Evolutionary conservation across 92 coral and sea anemone species (phyloP).

Genomic region (Pocillopora grandis): DNA sequence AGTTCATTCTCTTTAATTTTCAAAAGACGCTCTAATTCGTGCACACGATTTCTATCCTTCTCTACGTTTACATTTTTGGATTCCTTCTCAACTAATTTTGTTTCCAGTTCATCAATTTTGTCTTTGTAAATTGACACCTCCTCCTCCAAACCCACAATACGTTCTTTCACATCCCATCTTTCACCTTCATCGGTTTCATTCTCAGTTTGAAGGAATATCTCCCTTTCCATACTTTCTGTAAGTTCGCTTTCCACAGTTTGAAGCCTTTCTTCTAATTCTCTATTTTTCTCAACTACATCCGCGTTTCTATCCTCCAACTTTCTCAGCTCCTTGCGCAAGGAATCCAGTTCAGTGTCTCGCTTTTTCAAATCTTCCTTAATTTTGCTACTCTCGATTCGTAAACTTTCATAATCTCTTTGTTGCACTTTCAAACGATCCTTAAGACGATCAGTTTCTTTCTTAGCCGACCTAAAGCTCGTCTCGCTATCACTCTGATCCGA

Average conservation of each 20-base stretch:
- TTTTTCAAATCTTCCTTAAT: slow-evolving; percentile 41
- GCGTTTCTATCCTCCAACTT: slow-evolving; percentile 56
- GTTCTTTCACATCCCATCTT: slow-evolving; percentile 51
- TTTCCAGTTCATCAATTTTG: slow-evolving; percentile 55
- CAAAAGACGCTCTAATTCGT: slow-evolving; percentile 55
- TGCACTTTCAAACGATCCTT: slow-evolving; percentile 43
- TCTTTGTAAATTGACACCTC: slow-evolving; percentile 59
- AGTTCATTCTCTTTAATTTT: slow-evolving; percentile 38
- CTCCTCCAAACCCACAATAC: slow-evolving; percentile 57
- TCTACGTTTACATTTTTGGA: slow-evolving; percentile 30
- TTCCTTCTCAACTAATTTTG: slow-evolving; percentile 46
- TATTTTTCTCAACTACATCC: slow-evolving; percentile 55
- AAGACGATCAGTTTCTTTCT: slow-evolving; percentile 58
- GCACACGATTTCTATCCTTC: slow-evolving; percentile 29
- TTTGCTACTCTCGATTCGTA: slow-evolving; percentile 10
- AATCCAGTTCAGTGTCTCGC: slow-evolving; percentile 45
- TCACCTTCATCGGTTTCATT: slow-evolving; percentile 66
- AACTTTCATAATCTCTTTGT: slow-evolving; percentile 44
- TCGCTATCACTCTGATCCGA: slow-evolving; percentile 57
- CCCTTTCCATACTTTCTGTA: slow-evolving; percentile 64
- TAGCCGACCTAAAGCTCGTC: slow-evolving; percentile 44
- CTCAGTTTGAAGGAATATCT: slow-evolving; percentile 55
- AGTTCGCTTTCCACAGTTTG: slow-evolving; percentile 71
- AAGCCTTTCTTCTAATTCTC: slow-evolving; percentile 61
- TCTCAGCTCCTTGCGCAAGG: slow-evolving; percentile 43